Percentiles rank a stretch among this genome's conserved stretches.
These are phyloP conservation scores for Melinaea menophilus DNA, from an alignment of 2,888 invertebrate genomes.

Conservation along the genomic window DNA sequence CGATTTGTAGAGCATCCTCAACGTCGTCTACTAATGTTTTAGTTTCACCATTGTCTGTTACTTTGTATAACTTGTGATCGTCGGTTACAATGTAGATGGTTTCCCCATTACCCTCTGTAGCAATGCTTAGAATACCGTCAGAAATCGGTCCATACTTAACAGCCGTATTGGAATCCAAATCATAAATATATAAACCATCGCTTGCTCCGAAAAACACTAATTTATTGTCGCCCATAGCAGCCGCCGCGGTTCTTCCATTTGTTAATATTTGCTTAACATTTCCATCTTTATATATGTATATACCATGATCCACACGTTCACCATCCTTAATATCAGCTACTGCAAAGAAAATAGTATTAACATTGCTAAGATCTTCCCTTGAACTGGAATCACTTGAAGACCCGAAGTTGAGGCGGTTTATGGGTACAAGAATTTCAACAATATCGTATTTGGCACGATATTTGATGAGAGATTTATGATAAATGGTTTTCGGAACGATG, in stretches of 20 bases:
- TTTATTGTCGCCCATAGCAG: constrained; percentile 41
- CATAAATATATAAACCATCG: constrained; percentile 52
- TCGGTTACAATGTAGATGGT: constrained; percentile 53
- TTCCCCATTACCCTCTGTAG: constrained; percentile 35
- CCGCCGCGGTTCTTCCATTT: constrained; percentile 44
- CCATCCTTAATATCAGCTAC: constrained; percentile 32
- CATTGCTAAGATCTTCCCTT: constrained; percentile 12
- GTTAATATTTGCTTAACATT: constrained; percentile 42
- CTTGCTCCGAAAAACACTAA: constrained; percentile 47
- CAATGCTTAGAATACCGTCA: constrained; percentile 37
- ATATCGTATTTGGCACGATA: constrained; percentile 30
- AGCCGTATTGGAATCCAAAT: constrained; percentile 30
- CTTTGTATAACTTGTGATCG: constrained; percentile 50
- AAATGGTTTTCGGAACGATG: neutral
- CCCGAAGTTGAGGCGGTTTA: constrained; percentile 29
- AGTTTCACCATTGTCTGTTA: constrained; percentile 50
- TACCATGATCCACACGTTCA: constrained; percentile 36
- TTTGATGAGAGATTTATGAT: constrained; percentile 9
- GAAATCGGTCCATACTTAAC: constrained; percentile 37
- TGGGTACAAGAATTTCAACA: constrained; percentile 27
- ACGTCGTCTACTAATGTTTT: constrained; percentile 46
- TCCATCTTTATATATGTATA: constrained; percentile 38
- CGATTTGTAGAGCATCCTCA: constrained; percentile 49
- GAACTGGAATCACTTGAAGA: constrained; percentile 11
- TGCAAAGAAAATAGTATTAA: constrained; percentile 30